Base-by-base conservation (phyloP, 1,140 invertebrate species). In the Microvelia longipes region DNA sequence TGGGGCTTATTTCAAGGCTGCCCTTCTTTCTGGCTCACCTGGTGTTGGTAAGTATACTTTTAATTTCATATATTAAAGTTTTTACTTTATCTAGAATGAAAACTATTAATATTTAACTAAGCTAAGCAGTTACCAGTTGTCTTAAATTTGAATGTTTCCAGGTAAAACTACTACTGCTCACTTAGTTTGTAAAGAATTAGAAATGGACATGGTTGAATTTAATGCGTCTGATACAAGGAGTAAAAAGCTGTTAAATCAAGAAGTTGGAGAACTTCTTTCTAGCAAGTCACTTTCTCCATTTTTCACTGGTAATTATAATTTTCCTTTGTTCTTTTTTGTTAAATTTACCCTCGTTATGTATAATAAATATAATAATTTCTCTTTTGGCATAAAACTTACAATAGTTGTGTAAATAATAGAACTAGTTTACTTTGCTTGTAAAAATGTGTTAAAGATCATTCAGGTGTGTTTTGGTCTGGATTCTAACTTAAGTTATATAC, bases 191-290 rank as follows among this genome's bases (percentile, higher is more conserved):
- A 87, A 91, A 77, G 92, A 96, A 79, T 78, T 95, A 15, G 91
- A 90, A 1, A 95, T 92, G 76, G 93, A 95, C 79, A 85, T 88
- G 69, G 87, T 98, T 27, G 97, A 99, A 81, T 89, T 98, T 74
- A 99, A 99, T 83, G 97, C 96, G 0, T 98, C 96, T 0, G 96
- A 98, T 81, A 96, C 94, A 0, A 83, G 98, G 72, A 97, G 88
- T 72, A 98, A 99, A 78, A 90, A 85, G 60, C 83, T 91, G 29
- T 83, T 99, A 13, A 87, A 96, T 75, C 87, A 91, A 74, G 86
- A 91, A 78, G 88, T 98, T 2, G 81, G 87, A 0, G 87, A 89
- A 75, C 78, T 96, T 50, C 77, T 98, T 1, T 85, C 83, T 1
- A 90, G 86, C 50, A 90, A 85, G 65, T 88, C 88, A 0, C 79